Evolutionary conservation across 1,140 invertebrate genomes (phyloP).

Genomic region (Cyrtorhinus lividipennis): DNA sequence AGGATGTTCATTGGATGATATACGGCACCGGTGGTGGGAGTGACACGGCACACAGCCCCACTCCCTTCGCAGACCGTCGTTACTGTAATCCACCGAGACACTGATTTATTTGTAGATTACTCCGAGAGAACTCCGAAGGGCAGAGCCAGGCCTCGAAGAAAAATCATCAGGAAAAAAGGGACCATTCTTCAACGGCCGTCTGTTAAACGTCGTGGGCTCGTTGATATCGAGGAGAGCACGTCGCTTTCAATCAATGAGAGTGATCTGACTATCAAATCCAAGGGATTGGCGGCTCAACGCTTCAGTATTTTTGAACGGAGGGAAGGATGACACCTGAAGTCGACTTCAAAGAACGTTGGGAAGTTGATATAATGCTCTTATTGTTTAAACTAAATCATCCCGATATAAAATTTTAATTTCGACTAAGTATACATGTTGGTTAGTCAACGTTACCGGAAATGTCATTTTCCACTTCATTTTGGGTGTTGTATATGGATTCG

Average conservation of each 20-base stretch:
- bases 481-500: too few relatives aligned
- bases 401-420: too few relatives aligned
- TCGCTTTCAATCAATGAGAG: not conserved
- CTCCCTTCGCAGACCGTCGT: not conserved
- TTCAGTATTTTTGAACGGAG: too few relatives aligned
- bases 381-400: too few relatives aligned
- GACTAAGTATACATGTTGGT: too few relatives aligned
- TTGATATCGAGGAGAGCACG: not conserved
- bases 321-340: too few relatives aligned
- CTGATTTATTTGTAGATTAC: not conserved
- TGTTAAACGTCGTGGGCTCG: not conserved
- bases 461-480: too few relatives aligned
- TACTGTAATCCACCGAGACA: not conserved
- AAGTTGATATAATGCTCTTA: too few relatives aligned
- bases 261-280: not conserved
- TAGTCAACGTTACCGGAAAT: too few relatives aligned
- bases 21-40: not conserved
- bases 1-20: not conserved
- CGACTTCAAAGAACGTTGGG: too few relatives aligned
- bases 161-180: not conserved
- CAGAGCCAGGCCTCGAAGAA: not conserved
- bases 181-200: not conserved
- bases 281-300: too few relatives aligned
- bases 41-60: not conserved
- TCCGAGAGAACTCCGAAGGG: not conserved